Base-by-base conservation (phyloP, 2,888 invertebrate species). In the Netelia melanura region DNA sequence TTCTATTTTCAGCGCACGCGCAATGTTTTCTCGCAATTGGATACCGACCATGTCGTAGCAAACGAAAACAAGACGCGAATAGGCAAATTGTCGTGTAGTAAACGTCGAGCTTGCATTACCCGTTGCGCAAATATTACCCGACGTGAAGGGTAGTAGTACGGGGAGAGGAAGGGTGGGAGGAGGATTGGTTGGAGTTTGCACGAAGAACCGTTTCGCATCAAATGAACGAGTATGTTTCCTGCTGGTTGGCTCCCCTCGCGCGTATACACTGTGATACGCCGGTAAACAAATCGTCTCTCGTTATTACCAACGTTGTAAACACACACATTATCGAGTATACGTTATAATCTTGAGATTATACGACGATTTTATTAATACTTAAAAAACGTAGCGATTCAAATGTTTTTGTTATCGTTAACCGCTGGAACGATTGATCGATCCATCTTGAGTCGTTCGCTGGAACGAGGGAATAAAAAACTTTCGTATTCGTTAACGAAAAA, bases 201-300 rank as follows among this genome's bases (percentile, higher is more conserved):
- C 64, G 71, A 79, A 52, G 78, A 79, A 61, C 62, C 58, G 21
- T 71, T 71, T 64, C 70, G 78, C 62, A 79, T 79, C 52, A 64
- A 52, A 79, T 62, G 70, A 70, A 79, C 70, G 62, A 70, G 70
- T 54, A 23, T 21, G 54, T 71, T 70, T 79, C 64, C 61, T 70
- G 56, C 9, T 21, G 10, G 58, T 58, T 58, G 58, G 21, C 17
- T 58, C 21, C 8, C 9, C 21, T 21, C 17, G 9, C 9, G 21
- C 58, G 21, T 58, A 58, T 48, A 11, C 9, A 21, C 17, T 9
- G 38, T 38, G 8, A 58, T 58, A 21, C 9, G 21, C 5, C 21
- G 58, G 10, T 58, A 58, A 58, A 58, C 21, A 21, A 58, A 54
- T 54, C 54, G 54, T 54, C 17, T 58, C 17, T 17, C 17, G 17